Evolutionary conservation across 2,113 vertebrate genomes (phyloP).

Genomic region (Atherinomorus stipes): DNA sequence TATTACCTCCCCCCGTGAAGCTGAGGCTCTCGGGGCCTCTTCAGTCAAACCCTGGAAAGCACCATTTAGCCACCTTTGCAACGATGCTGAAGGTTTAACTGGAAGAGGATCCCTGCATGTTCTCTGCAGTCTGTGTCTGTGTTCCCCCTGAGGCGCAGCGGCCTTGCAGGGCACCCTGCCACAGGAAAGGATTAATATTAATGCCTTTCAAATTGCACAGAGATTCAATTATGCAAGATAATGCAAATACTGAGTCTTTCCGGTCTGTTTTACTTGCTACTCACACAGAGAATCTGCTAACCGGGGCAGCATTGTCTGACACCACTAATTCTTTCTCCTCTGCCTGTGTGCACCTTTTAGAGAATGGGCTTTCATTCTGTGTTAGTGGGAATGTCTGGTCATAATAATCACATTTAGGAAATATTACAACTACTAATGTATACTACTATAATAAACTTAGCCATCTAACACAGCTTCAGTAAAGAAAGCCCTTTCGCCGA

Average conservation of each 20-base stretch:
- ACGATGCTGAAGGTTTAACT: slow-evolving; percentile 24
- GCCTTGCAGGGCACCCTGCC: slow-evolving; percentile 39
- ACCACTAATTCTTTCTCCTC: slow-evolving; percentile 10
- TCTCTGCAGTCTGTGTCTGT: slow-evolving; percentile 11
- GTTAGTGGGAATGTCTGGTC: neutral
- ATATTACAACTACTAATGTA: slow-evolving; percentile 35
- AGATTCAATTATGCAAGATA: slow-evolving; percentile 72
- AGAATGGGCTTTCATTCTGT: neutral
- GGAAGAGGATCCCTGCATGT: slow-evolving; percentile 30
- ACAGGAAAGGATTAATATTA: slow-evolving; percentile 68
- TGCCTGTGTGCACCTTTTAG: slow-evolving; percentile 14
- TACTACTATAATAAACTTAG: slow-evolving; percentile 33
- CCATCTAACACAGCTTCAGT: slow-evolving; percentile 23
- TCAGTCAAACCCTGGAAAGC: slow-evolving; percentile 31
- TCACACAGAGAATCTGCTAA: slow-evolving; percentile 13
- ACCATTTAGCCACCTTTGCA: slow-evolving; percentile 20
- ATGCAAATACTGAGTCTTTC: slow-evolving; percentile 65
- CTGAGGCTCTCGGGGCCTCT: neutral
- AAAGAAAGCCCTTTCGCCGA: slow-evolving; percentile 19
- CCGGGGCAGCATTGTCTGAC: slow-evolving; percentile 31
- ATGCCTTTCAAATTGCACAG: slow-evolving; percentile 63
- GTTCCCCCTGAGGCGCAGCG: slow-evolving; percentile 27
- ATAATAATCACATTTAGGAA: slow-evolving; percentile 32
- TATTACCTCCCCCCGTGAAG: neutral
- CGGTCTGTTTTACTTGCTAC: slow-evolving; percentile 46